Base-by-base conservation (phyloP, 2,888 invertebrate species). In the Glaucopsyche alexis region DNA sequence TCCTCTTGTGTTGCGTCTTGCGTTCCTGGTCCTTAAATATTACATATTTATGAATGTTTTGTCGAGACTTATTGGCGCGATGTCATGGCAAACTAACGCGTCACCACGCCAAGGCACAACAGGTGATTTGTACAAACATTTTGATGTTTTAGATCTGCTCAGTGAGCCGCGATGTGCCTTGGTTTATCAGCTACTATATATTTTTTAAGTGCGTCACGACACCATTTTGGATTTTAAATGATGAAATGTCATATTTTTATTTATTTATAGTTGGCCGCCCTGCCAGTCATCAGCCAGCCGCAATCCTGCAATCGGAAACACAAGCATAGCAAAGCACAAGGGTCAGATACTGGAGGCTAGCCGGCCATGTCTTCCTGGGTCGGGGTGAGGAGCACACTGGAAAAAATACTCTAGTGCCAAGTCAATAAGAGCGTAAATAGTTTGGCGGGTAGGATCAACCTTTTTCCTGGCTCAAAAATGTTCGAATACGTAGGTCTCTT, bases 361-460 rank as follows among this genome's bases (percentile, higher is more conserved):
- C 92, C 92, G 91, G 89, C 87, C 85, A 87, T 85, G 85, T 88
- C 88, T 88, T 88, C 89, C 84, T 84, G 88, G 94, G 94, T 94
- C 94, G 93, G 93, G 93, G 93, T 93, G 91, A 89, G 91, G 91
- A 88, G 85, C 85, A 91, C 93, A 93, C 93, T 93, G 93, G 91
- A 93, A 93, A 91, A 92, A 90, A 92, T 88, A 91, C 90, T 93
- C 93, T 93, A 93, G 89, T 89, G 93, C 93, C 91, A 90, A 85
- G 87, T 91, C 89, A 87, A 89, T 89, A 89, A 87, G 89, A 90
- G 88, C 91, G 81, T 85, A 84, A 87, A 87, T 84, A 84, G 88
- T 88, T 86, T 86, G 90, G 89, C 89, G 84, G 86, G 85, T 84
- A 84, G 85, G 86, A 77, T 19, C 11, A 45, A 45, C 42, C 42